Percentiles rank a stretch among this genome's conserved stretches.
Conservation (phyloP, 2,113 vertebrate genomes). For the Menidia beryllina region DNA sequence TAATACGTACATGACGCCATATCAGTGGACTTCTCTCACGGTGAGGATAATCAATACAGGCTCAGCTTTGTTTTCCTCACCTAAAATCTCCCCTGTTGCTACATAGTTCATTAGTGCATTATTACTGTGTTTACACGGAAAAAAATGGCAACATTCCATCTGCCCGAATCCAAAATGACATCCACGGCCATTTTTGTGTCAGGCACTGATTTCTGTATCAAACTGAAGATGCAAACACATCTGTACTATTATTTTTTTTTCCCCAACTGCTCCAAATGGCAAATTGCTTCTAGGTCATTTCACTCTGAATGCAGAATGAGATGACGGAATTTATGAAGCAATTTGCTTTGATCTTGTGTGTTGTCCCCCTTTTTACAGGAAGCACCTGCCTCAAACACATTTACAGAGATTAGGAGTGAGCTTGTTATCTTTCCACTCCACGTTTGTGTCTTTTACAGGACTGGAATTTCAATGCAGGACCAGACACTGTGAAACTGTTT, state of each 20-base stretch:
- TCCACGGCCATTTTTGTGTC: constrained; percentile 4
- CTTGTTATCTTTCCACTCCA: constrained; percentile 73
- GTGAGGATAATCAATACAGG: constrained; percentile 43
- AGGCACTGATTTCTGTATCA: constrained; percentile 16
- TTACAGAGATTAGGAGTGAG: constrained; percentile 71
- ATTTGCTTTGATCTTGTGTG: constrained; percentile 62
- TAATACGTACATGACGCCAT: constrained; percentile 51
- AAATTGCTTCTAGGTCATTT: constrained; percentile 55
- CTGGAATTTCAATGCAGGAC: constrained; percentile 75
- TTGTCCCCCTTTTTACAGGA: constrained; percentile 62
- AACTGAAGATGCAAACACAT: constrained; percentile 29
- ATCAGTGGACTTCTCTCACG: constrained; percentile 53
- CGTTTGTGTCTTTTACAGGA: constrained; percentile 64
- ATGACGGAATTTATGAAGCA: constrained; percentile 59
- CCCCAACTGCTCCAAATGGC: constrained; percentile 15
- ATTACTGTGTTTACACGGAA: constrained; percentile 8
- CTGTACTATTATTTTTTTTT: constrained; percentile 18
- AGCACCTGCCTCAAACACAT: constrained; percentile 68
- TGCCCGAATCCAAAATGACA: constrained; percentile 16
- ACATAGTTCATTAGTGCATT: constrained; percentile 9
- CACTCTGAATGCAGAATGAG: constrained; percentile 31
- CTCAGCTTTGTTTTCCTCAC: constrained; percentile 28
- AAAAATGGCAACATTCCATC: neutral
- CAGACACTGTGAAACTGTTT: constrained; percentile 64
- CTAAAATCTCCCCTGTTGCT: constrained; percentile 28